Percentiles rank a stretch among this genome's conserved stretches.
These are phyloP conservation scores for Calonectris borealis DNA, from an alignment of 2,113 vertebrate genomes.

Conservation along the genomic window DNA sequence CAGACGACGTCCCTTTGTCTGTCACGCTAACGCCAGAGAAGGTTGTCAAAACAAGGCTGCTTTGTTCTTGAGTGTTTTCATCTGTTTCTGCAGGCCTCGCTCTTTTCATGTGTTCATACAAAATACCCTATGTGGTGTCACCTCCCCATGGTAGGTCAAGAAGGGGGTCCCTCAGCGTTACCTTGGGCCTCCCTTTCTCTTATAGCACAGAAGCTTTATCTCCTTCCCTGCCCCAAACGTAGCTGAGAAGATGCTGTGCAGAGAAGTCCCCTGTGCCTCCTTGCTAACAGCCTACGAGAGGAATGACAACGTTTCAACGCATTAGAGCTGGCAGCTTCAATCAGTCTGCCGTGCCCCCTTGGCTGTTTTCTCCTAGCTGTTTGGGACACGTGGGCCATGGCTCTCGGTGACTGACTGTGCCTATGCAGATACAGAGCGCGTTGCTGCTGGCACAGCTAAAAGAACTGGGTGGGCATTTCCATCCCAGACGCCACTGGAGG, in stretches of 20 bases:
- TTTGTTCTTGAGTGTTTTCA: not conserved
- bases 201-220: not conserved
- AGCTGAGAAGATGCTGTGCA: not conserved
- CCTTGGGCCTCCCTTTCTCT: not conserved
- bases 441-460: conserved; percentile 21
- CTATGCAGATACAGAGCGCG: not conserved
- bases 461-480: conserved; percentile 29
- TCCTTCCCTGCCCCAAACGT: not conserved
- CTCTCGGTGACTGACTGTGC: not conserved
- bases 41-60: not conserved
- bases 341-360: not conserved
- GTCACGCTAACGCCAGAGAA: not conserved
- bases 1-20: not conserved
- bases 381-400: not conserved
- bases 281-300: not conserved
- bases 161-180: not conserved
- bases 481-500: not conserved
- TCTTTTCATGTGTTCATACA: not conserved
- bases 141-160: not conserved
- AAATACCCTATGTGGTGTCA: fast-evolving
- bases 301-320: not conserved
- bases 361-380: conserved; percentile 18
- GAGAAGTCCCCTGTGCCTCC: not conserved
- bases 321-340: not conserved
- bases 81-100: not conserved